phyloP scores from a whole-genome alignment of 2,888 invertebrate species.

The Pediacus dermestoides region DNA sequence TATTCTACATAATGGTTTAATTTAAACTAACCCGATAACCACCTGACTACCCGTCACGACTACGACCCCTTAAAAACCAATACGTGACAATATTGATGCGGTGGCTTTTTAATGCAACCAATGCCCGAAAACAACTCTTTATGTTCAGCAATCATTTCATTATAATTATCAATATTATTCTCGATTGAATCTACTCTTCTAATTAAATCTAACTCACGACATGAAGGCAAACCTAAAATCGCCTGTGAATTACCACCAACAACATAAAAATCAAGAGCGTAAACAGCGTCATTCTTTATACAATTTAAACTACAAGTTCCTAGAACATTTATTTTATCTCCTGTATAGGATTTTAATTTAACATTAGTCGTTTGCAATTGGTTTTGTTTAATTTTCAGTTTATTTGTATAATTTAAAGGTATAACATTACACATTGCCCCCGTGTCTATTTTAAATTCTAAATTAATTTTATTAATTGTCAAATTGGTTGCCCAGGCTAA shows the following conservation, averaged over 20 bases:
- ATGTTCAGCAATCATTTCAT: neutral
- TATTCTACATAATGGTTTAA: no score
- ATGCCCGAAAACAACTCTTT: constrained; percentile 4
- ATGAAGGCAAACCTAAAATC: neutral
- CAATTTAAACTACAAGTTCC: constrained; percentile 1
- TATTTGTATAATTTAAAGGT: constrained; percentile 4
- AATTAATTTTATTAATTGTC: constrained; percentile 1
- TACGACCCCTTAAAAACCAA: no score
- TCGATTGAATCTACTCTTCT: neutral
- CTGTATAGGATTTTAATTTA: constrained; percentile 4
- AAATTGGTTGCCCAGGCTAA: neutral
- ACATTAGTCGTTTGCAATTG: neutral
- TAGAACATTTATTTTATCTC: neutral
- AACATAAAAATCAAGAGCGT: neutral
- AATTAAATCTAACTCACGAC: neutral
- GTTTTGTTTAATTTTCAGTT: neutral
- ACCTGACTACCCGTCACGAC: no score
- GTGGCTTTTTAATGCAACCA: neutral
- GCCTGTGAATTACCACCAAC: neutral
- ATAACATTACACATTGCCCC: constrained; percentile 2
- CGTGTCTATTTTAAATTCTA: constrained; percentile 4
- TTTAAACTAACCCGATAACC: no score
- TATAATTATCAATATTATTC: neutral
- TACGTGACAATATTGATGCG: no score
- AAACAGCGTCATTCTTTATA: neutral